Percentiles rank a stretch among this genome's conserved stretches.
Conservation (phyloP, 2,113 vertebrate genomes). For the Toxostoma redivivum region DNA sequence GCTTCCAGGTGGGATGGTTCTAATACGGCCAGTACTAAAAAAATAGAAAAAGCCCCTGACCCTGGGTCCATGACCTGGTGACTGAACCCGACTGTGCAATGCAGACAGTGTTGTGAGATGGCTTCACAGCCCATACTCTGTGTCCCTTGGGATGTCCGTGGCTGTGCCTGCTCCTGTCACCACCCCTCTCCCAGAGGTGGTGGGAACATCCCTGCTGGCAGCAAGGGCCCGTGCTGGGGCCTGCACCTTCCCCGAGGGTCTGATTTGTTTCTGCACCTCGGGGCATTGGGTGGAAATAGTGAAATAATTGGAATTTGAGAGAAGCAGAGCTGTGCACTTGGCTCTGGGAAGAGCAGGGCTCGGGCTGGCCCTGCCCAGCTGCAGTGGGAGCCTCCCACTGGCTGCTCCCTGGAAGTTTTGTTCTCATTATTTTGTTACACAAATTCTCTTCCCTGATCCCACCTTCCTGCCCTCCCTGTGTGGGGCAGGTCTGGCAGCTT, state of each 20-base stretch:
- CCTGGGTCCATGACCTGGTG: not conserved
- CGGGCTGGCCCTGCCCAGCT: not conserved
- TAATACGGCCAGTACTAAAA: slow-evolving; percentile 40
- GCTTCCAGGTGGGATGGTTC: not conserved
- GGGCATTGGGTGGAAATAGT: rapidly evolving
- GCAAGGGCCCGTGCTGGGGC: rapidly evolving
- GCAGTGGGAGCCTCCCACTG: not conserved
- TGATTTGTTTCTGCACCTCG: not conserved
- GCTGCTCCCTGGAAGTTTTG: not conserved
- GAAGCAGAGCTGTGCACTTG: not conserved
- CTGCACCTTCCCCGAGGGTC: rapidly evolving
- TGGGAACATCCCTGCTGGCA: not conserved
- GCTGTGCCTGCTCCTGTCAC: not conserved
- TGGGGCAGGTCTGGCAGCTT: not conserved
- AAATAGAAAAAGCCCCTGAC: not conserved
- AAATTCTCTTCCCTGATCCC: not conserved
- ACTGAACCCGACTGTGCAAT: not conserved
- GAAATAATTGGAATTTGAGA: not conserved
- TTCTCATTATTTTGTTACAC: not conserved
- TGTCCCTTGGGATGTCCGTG: rapidly evolving
- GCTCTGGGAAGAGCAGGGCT: not conserved
- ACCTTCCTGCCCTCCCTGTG: not conserved
- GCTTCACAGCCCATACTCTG: not conserved
- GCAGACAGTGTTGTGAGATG: not conserved
- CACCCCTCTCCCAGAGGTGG: not conserved